Percentiles rank a stretch among this genome's conserved stretches.
These are phyloP conservation scores for Drosophila bocki DNA, from an alignment of 1,140 invertebrate genomes.

Conservation along the genomic window DNA sequence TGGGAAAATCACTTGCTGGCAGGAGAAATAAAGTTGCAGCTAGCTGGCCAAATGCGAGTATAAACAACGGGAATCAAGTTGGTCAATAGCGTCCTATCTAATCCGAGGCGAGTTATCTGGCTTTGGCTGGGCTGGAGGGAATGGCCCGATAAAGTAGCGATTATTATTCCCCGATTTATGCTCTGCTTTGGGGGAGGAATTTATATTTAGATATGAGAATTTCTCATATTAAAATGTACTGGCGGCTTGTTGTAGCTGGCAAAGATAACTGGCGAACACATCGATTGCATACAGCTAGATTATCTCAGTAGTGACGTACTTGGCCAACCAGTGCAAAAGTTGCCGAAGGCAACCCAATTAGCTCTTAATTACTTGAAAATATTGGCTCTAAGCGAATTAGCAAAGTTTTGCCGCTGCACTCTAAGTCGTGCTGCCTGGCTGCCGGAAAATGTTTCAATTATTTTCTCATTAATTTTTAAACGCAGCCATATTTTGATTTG, in stretches of 20 bases:
- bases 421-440: neutral
- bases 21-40: slow-evolving; percentile 20
- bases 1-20: slow-evolving; percentile 14
- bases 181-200: slow-evolving; percentile 23
- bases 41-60: slow-evolving; percentile 5
- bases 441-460: slow-evolving; percentile 25
- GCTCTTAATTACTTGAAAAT: slow-evolving; percentile 24
- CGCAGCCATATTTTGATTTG: slow-evolving; percentile 18
- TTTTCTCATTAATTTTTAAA: slow-evolving; percentile 29
- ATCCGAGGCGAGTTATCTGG: slow-evolving; percentile 39
- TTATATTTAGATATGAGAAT: slow-evolving; percentile 26
- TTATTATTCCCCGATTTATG: slow-evolving; percentile 40
- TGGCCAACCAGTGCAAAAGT: slow-evolving; percentile 11
- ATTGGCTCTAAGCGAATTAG: slow-evolving; percentile 10
- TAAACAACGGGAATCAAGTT: slow-evolving; percentile 21
- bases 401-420: slow-evolving; percentile 21
- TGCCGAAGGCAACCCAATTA: slow-evolving; percentile 16
- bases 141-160: slow-evolving; percentile 42
- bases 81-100: slow-evolving; percentile 31
- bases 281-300: slow-evolving; percentile 5
- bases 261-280: slow-evolving; percentile 14
- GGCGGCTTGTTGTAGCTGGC: slow-evolving; percentile 9
- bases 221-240: slow-evolving; percentile 44
- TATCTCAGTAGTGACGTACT: slow-evolving; percentile 38
- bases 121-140: slow-evolving; percentile 2